Percentiles rank a stretch among this genome's conserved stretches.
Conservation (phyloP, 2,888 invertebrate species). For the Drosophila mulleri region DNA sequence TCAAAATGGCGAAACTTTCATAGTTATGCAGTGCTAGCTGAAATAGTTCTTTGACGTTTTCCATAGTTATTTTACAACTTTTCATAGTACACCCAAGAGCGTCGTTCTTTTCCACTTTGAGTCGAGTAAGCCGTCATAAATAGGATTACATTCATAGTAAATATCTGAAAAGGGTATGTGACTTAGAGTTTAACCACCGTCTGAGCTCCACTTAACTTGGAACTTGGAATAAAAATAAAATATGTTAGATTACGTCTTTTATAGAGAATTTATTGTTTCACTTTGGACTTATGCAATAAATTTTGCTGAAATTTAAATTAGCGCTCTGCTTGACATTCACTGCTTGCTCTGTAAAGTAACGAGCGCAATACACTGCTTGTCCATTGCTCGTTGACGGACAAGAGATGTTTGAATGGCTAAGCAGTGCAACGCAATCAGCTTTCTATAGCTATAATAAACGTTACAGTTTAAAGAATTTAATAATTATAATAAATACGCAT, state of each 20-base stretch:
- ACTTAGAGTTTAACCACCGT: background rate
- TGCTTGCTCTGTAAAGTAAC: background rate
- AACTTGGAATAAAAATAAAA: background rate
- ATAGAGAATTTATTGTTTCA: too few relatives aligned
- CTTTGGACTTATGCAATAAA: too few relatives aligned
- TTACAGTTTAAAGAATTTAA: background rate
- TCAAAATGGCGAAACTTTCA: slow-evolving; percentile 58
- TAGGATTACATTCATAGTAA: background rate
- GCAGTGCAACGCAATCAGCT: background rate
- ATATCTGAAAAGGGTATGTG: background rate
- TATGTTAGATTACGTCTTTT: background rate
- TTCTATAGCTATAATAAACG: fast-evolving
- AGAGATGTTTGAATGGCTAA: background rate
- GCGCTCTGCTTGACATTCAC: background rate
- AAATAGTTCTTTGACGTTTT: slow-evolving; percentile 18
- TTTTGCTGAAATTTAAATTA: background rate
- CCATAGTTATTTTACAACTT: slow-evolving; percentile 28
- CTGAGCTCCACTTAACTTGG: background rate
- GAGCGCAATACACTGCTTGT: slow-evolving; percentile 10
- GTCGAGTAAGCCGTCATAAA: background rate
- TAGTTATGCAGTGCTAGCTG: slow-evolving; percentile 43
- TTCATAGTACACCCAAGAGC: slow-evolving; percentile 10
- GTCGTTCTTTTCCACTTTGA: background rate
- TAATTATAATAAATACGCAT: background rate
- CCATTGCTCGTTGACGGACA: fast-evolving